phyloP scores from a whole-genome alignment of 2,113 vertebrate species.

The Campylorhamphus procurvoides region DNA sequence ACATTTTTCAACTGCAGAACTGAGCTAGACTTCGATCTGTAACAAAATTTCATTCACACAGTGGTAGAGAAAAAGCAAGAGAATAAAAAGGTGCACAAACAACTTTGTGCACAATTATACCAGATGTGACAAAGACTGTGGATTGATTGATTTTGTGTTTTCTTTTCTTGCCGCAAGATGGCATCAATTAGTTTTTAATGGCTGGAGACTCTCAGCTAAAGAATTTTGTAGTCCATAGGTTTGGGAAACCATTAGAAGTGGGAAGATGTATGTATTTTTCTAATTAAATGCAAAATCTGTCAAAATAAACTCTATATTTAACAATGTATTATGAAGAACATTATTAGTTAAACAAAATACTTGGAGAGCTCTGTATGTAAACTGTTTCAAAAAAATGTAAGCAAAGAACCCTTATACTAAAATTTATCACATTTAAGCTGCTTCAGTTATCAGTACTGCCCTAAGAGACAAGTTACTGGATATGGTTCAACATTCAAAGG shows the following conservation, averaged over 20 bases:
- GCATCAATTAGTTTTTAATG: conserved; percentile 56
- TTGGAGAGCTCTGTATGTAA: not conserved
- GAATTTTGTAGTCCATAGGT: not conserved
- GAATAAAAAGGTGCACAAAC: not conserved
- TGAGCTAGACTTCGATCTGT: not conserved
- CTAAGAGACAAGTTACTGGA: not conserved
- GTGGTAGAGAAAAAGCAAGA: not conserved
- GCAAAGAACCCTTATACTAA: not conserved
- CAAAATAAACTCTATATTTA: not conserved
- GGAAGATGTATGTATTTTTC: rapidly evolving
- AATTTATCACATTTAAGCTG: not conserved
- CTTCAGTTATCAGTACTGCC: not conserved
- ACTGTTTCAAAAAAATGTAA: not conserved
- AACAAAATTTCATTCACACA: not conserved
- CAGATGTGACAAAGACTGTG: not conserved
- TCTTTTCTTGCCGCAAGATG: conserved; percentile 62
- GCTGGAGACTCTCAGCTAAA: no score
- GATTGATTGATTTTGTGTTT: not conserved
- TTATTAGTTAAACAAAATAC: not conserved
- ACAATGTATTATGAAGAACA: not conserved
- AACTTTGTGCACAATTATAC: not conserved
- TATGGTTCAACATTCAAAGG: not conserved
- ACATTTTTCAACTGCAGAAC: not conserved
- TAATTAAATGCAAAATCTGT: not conserved
- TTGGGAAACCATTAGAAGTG: not conserved